Evolutionary conservation across 2,888 invertebrate species (phyloP).

Genomic region (Tanytarsus gracilentus): DNA sequence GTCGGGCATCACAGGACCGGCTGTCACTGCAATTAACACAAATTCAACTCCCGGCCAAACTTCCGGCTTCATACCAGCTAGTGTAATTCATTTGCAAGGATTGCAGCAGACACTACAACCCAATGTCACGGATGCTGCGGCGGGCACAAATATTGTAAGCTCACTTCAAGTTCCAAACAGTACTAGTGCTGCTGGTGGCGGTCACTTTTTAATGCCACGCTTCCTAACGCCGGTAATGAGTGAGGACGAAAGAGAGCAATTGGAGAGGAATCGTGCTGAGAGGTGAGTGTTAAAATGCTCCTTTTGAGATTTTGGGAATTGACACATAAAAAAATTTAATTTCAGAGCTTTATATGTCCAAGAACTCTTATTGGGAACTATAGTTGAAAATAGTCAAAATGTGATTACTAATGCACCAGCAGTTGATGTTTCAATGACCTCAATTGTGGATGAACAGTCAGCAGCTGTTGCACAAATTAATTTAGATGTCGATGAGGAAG

Average conservation of each 20-base stretch:
- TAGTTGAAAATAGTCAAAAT: constrained; percentile 25
- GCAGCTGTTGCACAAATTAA: neutral
- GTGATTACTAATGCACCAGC: constrained; percentile 9
- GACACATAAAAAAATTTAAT: constrained; percentile 9
- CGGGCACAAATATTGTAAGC: constrained; percentile 29
- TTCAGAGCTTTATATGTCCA: constrained; percentile 54
- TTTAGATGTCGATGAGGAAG: neutral
- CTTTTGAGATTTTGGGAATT: constrained; percentile 1
- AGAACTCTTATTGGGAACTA: constrained; percentile 55
- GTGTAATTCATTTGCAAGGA: constrained; percentile 33
- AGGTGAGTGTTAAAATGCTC: constrained; percentile 34
- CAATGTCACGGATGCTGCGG: constrained; percentile 25
- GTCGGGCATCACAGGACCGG: constrained; percentile 43
- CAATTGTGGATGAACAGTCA: neutral
- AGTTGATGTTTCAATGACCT: neutral
- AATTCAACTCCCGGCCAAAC: constrained; percentile 35
- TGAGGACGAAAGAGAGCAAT: constrained; percentile 47
- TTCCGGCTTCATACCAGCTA: constrained; percentile 34
- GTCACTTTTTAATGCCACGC: constrained; percentile 43
- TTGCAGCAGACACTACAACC: constrained; percentile 21
- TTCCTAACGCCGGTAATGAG: constrained; percentile 48
- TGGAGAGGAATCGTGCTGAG: constrained; percentile 52
- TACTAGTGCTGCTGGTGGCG: constrained; percentile 35
- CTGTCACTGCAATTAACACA: constrained; percentile 37
- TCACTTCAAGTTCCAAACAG: constrained; percentile 31